A percentile compares a stretch with the other conserved stretches of the same genome.
These are phyloP conservation scores for Varanus salvator DNA, from an alignment of 2,113 vertebrate species.

Conservation along the genomic window DNA sequence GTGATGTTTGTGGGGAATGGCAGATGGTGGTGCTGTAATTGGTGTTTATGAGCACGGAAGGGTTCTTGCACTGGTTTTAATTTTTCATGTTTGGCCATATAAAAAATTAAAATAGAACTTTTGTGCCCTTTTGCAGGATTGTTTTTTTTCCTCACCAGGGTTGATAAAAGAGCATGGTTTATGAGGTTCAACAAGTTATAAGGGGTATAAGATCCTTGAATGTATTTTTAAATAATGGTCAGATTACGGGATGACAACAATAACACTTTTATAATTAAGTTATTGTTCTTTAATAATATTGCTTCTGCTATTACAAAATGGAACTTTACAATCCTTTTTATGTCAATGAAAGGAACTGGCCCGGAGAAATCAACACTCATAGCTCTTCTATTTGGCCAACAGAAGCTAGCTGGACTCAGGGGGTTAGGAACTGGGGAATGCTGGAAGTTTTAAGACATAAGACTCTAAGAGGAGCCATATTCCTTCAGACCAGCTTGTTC, in stretches of 20 bases:
- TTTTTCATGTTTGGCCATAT: slow-evolving; percentile 62
- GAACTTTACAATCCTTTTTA: background rate
- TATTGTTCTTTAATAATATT: background rate
- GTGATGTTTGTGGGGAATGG: background rate
- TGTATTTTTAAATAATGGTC: background rate
- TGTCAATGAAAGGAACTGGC: background rate
- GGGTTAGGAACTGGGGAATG: no score
- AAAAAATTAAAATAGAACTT: slow-evolving; percentile 57
- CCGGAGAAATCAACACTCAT: no score
- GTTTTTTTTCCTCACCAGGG: background rate
- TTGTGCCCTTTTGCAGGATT: slow-evolving; percentile 46
- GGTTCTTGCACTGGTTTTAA: slow-evolving; percentile 46
- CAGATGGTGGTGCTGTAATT: slow-evolving; percentile 24
- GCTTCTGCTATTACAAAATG: background rate
- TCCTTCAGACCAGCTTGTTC: no score
- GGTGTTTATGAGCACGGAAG: slow-evolving; percentile 20
- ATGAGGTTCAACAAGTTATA: slow-evolving; percentile 1
- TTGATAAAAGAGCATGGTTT: slow-evolving; percentile 39
- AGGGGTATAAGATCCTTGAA: background rate
- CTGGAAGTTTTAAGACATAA: no score
- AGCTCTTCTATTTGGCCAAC: no score
- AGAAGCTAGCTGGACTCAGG: no score
- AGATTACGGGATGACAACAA: background rate
- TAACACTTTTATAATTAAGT: background rate
- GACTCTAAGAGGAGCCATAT: no score